Conservation (phyloP, 1,140 invertebrate species). For the Eumeta japonica region DNA sequence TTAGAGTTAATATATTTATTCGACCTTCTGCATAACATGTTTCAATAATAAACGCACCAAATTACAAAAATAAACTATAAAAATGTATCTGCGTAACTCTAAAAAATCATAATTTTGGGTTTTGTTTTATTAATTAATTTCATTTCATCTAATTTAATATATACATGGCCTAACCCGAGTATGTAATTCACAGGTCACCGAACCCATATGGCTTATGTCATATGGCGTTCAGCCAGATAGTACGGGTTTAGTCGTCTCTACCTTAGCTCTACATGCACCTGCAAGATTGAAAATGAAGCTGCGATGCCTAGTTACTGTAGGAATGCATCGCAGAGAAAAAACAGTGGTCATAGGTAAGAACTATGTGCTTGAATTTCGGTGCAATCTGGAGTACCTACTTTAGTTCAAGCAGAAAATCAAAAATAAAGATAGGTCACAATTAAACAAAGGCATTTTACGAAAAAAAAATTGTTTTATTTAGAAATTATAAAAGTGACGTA, state of each 20-base stretch:
- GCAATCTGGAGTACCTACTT: no score
- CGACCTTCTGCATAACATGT: no score
- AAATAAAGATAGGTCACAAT: no score
- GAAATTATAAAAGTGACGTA: no score
- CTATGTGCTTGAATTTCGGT: no score
- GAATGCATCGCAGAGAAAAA: slow-evolving; percentile 33
- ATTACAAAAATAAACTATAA: no score
- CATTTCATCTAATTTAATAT: neutral
- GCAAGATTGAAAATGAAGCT: slow-evolving; percentile 32
- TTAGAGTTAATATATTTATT: no score
- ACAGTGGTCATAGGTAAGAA: slow-evolving; percentile 33
- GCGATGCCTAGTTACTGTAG: slow-evolving; percentile 33
- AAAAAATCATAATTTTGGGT: neutral
- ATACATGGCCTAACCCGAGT: no score
- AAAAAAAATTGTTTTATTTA: no score
- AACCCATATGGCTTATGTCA: slow-evolving; percentile 26
- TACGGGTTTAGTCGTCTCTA: slow-evolving; percentile 34
- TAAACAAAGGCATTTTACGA: no score
- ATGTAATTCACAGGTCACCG: slow-evolving; percentile 27
- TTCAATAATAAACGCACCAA: no score
- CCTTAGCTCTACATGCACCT: slow-evolving; percentile 28
- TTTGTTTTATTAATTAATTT: neutral
- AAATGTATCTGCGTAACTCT: neutral
- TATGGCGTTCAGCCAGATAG: slow-evolving; percentile 27
- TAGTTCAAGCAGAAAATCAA: no score